These are phyloP conservation scores for Anagyrus pseudococci DNA, from an alignment of 2,888 invertebrate genomes.

Conservation along the genomic window DNA sequence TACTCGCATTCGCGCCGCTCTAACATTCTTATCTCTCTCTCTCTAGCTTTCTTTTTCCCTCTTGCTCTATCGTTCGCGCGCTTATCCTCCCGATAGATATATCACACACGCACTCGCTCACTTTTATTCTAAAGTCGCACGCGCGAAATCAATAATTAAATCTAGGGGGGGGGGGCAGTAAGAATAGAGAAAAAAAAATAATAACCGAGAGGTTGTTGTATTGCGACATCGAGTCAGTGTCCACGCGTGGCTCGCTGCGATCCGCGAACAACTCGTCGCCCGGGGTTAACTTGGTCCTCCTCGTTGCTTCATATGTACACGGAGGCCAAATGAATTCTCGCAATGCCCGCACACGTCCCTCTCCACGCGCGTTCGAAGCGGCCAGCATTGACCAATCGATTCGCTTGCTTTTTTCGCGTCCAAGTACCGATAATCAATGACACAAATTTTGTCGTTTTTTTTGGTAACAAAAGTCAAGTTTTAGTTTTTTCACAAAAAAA, in stretches of 20 bases:
- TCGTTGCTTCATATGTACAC: not conserved
- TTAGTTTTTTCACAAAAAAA: not conserved
- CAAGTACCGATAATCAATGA: too few species aligned
- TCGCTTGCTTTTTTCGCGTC: conserved; percentile 14
- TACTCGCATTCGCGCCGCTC: conserved; percentile 35
- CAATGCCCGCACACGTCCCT: too few species aligned
- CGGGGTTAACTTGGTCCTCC: too few species aligned
- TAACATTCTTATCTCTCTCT: conserved; percentile 38
- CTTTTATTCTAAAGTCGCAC: not conserved
- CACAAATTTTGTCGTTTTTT: not conserved
- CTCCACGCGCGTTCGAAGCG: not conserved
- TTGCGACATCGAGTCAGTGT: too few species aligned
- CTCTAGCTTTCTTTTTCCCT: conserved; percentile 35
- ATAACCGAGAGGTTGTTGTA: too few species aligned
- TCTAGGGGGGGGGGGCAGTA: too few species aligned
- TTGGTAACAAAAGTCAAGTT: too few species aligned
- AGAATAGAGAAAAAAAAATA: too few species aligned
- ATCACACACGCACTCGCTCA: conserved; percentile 29
- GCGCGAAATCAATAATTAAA: too few species aligned
- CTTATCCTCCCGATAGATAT: conserved; percentile 2
- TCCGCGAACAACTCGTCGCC: too few species aligned
- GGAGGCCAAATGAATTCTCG: too few species aligned
- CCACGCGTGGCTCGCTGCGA: not conserved
- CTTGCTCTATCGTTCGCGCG: not conserved
- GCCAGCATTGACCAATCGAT: conserved; percentile 16